Evolutionary conservation across 2,888 invertebrate species (phyloP), one percentile per base, ranked within the genome.

Genomic region (Melangyna quadrimaculata): DNA sequence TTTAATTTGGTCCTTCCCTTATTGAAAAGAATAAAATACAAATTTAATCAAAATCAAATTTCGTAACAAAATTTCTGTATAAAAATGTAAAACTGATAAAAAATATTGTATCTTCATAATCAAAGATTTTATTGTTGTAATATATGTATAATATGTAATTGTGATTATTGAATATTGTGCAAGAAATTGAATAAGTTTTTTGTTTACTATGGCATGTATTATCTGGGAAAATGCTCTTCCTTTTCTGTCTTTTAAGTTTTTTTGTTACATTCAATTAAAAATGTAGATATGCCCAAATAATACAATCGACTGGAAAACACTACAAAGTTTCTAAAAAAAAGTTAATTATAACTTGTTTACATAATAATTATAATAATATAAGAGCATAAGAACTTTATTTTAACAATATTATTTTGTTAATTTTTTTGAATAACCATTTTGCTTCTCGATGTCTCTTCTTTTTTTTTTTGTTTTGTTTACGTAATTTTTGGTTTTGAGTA

Each of bases 341-440:
- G 37, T 78, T 73, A 82, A 69, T 55, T 48, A 73, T 70, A 63
- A 51, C 51, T 35, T 61, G 51, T 51, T 51, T 51, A 14, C 14
- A 51, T 51, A 48, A 22, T 78, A 27, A 43, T 45, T 53, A 35
- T 72, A 53, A 69, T 70, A 78, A 79, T 82, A 37, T 35, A 35
- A 59, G 57, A 74, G 32, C 86, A 48, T 59, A 75, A 69, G 82
- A 71, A 78, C 45, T 55, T 22, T 32, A 67, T 14, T 71, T 87
- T 69, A 82, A 72, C 82, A 73, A 27, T 51, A 70, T 29, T 69
- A 14, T 6, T 55, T 74, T 78, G 71, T 69, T 81, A 35, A 10
- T 75, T 61, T 73, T 6, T 45, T 67, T 59, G 51, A 81, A 75
- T 81, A 87, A 78, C 79, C 79, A 77, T 78, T 83, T 84, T 59